Evolutionary conservation across 2,888 invertebrate species (phyloP), one percentile per base, ranked within the genome.

Genomic region (Chrysolina haemoptera): DNA sequence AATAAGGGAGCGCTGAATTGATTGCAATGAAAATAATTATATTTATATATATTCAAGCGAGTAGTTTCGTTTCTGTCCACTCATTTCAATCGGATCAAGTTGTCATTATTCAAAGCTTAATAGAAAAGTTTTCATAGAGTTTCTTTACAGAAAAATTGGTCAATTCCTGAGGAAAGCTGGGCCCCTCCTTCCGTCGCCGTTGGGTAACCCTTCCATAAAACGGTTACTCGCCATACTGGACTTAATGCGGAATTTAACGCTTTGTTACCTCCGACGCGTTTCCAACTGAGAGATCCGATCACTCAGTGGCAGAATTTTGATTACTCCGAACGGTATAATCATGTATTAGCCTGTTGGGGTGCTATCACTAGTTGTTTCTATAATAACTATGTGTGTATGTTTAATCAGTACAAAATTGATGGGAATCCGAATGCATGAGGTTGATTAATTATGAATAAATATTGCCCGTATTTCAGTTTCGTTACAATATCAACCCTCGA

Each of bases 241-340:
- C 55, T 55, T 68, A 40, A 53, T 11, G 55, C 53, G 40, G 40
- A 68, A 68, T 68, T 68, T 68, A 55, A 22, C 55, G 67, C 67
- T 68, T 68, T 68, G 67, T 68, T 68, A 16, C 40, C 53, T 10
- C 35, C 40, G 35, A 27, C 16, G 55, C 53, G n/a, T 18, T 55
- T 41, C n/a, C 22, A 68, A 68, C 35, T 48, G 20, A 20, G 40
- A n/a, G 35, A n/a, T 10, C 55, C 66, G n/a, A 22, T 35, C 66
- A 53, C 8, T 50, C 66, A 40, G 20, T 27, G 67, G 67, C 55
- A 22, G 55, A 68, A 40, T 53, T 55, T 41, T 68, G 53, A 68
- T 68, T 68, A 68, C 16, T 68, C 55, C 41, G 53, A 68, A 68
- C 67, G n/a, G 50, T 53, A 27, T 68, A 55, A 68, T 68, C 55